Percentiles rank a stretch among this genome's conserved stretches.
These are phyloP conservation scores for Drosophila varians DNA, from an alignment of 1,140 invertebrate species.

Conservation along the genomic window DNA sequence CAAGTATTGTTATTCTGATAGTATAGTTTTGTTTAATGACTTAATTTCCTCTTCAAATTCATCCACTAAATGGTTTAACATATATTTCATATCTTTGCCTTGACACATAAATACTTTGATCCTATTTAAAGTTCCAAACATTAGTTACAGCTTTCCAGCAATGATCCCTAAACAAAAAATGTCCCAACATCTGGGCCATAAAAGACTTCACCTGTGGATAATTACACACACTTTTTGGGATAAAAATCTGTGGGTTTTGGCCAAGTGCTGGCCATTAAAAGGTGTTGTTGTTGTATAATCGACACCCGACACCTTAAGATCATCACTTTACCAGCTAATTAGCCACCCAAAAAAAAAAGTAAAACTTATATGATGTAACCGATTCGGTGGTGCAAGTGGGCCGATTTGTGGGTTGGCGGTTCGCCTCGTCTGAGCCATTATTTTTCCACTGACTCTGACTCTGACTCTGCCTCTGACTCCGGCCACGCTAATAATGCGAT, in stretches of 20 bases:
- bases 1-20: no score
- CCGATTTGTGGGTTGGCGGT: conserved; percentile 19
- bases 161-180: background rate
- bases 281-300: conserved; percentile 45
- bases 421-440: background rate
- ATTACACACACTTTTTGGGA: background rate
- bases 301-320: conserved; percentile 38
- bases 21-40: no score
- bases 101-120: no score
- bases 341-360: conserved; percentile 22
- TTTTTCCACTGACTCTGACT: background rate
- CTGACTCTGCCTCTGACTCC: conserved; percentile 2
- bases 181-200: background rate
- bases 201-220: background rate
- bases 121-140: no score
- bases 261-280: background rate
- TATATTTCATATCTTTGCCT: no score
- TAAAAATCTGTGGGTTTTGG: background rate
- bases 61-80: no score
- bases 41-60: no score
- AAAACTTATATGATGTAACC: conserved; percentile 14
- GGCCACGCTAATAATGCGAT: conserved; percentile 72
- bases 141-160: no score
- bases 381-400: conserved; percentile 4
- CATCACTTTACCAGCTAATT: conserved; percentile 39